A percentile compares a stretch with the other conserved stretches of the same genome.
Conservation (phyloP, 2,113 vertebrate species). For the Pomatorhinus ruficollis region DNA sequence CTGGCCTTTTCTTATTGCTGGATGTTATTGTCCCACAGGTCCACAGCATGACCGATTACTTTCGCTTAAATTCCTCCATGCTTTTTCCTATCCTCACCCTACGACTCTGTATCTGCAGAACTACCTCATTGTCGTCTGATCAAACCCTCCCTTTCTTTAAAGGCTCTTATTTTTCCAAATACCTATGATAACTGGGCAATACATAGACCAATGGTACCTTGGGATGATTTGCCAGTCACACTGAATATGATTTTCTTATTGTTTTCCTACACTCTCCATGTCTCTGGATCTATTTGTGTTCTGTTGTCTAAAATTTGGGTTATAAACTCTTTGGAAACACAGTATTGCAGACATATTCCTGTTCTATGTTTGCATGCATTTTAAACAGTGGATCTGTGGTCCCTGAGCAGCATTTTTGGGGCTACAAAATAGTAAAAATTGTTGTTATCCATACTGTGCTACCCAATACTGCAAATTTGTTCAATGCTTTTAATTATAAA, state of each 20-base stretch:
- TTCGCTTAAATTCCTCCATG: neutral
- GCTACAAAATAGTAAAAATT: neutral
- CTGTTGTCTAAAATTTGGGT: neutral
- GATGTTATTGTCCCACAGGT: neutral
- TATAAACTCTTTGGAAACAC: neutral
- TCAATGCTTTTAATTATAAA: slow-evolving; percentile 32
- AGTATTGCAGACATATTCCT: neutral
- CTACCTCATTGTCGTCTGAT: neutral
- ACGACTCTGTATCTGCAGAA: neutral
- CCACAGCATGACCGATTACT: neutral
- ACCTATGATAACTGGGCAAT: neutral
- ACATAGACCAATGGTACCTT: neutral
- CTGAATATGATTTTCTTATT: neutral
- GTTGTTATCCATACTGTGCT: neutral
- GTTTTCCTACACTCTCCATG: neutral
- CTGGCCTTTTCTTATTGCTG: neutral
- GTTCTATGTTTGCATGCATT: neutral
- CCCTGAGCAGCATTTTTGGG: neutral
- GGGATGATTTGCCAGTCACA: neutral
- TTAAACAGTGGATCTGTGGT: neutral
- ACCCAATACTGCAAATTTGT: neutral
- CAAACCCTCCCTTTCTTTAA: neutral
- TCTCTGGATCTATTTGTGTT: neutral
- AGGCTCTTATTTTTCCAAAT: neutral
- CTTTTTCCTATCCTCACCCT: neutral